Evolutionary conservation across 2,888 invertebrate genomes (phyloP).

Genomic region (Phengaris arion): DNA sequence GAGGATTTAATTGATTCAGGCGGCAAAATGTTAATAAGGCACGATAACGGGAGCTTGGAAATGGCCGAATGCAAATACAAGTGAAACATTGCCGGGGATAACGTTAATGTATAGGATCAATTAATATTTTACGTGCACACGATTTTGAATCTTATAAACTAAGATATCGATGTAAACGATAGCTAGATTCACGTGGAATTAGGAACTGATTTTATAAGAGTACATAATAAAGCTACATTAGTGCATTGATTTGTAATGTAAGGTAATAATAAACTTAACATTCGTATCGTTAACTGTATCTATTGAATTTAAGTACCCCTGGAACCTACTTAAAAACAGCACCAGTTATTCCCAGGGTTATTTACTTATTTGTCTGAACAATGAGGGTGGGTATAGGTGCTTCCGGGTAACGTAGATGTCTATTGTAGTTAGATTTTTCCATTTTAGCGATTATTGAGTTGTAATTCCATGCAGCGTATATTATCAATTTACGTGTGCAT

Average conservation of each 20-base stretch:
- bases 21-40: slow-evolving; percentile 76
- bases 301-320: not conserved
- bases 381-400: too few relatives aligned
- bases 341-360: not conserved
- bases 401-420: too few relatives aligned
- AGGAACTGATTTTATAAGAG: not conserved
- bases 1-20: slow-evolving; percentile 71
- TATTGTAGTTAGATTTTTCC: too few relatives aligned
- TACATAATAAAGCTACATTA: not conserved
- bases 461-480: too few relatives aligned
- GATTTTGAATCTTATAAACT: slow-evolving; percentile 46
- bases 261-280: not conserved
- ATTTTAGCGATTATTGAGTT: too few relatives aligned
- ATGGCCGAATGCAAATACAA: slow-evolving; percentile 59
- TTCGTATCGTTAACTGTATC: slow-evolving; percentile 8
- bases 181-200: slow-evolving; percentile 24
- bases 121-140: slow-evolving; percentile 63
- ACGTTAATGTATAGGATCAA: slow-evolving; percentile 55
- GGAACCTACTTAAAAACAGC: not conserved
- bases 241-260: slow-evolving; percentile 15
- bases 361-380: not conserved
- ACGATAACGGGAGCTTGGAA: slow-evolving; percentile 54
- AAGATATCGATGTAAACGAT: slow-evolving; percentile 22
- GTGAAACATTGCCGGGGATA: slow-evolving; percentile 60
- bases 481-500: too few relatives aligned